Percentiles rank a stretch among this genome's conserved stretches.
phyloP scores from a whole-genome alignment of 1,140 invertebrate genomes.

The Drosophila murphyi region DNA sequence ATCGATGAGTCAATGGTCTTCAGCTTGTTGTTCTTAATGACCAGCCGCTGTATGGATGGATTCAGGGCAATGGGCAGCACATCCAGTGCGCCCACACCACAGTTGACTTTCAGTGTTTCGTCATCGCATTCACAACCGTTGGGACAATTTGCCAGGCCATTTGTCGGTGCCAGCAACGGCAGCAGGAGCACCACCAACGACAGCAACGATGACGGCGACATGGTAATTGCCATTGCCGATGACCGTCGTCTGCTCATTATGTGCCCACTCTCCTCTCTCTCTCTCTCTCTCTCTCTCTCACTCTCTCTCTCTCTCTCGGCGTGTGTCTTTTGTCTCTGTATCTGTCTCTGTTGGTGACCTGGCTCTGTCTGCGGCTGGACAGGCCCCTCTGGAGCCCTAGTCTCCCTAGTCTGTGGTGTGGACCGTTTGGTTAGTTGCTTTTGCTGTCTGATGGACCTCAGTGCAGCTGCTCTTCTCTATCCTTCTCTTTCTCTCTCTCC shows the following conservation, averaged over 20 bases:
- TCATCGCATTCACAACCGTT: slow-evolving; percentile 94
- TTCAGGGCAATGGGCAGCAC: slow-evolving; percentile 96
- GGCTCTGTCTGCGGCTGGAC: neutral
- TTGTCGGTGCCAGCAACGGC: slow-evolving; percentile 40
- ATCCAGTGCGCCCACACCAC: slow-evolving; percentile 93
- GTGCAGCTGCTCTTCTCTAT: slow-evolving; percentile 13
- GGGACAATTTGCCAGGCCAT: slow-evolving; percentile 88
- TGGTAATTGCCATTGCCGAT: slow-evolving; percentile 71
- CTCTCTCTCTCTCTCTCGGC: neutral
- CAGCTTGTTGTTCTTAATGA: slow-evolving; percentile 93
- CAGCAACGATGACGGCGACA: slow-evolving; percentile 57
- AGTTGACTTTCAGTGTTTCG: slow-evolving; percentile 93
- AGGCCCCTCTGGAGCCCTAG: slow-evolving; percentile 2
- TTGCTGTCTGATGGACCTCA: slow-evolving; percentile 6
- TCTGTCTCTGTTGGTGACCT: neutral
- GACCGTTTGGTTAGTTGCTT: slow-evolving; percentile 35
- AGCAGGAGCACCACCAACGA: slow-evolving; percentile 30
- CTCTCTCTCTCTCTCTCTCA: slow-evolving; percentile 6
- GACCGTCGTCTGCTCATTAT: slow-evolving; percentile 60
- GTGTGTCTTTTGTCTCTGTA: neutral
- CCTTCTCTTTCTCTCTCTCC: slow-evolving; percentile 11
- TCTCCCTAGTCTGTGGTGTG: slow-evolving; percentile 15
- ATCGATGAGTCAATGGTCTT: slow-evolving; percentile 94
- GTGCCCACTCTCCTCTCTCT: slow-evolving; percentile 5
- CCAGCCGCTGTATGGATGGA: slow-evolving; percentile 93